Evolutionary conservation across 2,113 vertebrate genomes (phyloP), one percentile per base, ranked within the genome.

Genomic region (Xenopus tropicalis): DNA sequence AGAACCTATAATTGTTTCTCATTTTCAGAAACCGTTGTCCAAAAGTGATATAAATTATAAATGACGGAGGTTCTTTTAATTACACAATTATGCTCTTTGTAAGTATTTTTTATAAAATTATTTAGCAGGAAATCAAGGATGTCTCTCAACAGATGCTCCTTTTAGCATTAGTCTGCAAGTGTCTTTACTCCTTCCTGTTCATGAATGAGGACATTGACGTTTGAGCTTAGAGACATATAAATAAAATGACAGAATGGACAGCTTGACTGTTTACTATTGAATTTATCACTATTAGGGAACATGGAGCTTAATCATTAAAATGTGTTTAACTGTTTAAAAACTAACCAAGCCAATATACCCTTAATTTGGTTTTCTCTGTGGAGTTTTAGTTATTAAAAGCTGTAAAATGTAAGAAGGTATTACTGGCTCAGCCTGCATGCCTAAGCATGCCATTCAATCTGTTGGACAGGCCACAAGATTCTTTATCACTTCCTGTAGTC

Each of bases 201-300:
- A 74, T 74, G 56, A 74, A 67, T 67, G 20, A 37, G 43, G 17
- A 42, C 63, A 67, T 74, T 74, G 64, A 74, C 29, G n/a, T n/a
- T n/a, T n/a, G 25, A 65, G 43, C 14, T 14, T 13, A 37, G 37
- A 65, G 61, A 64, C 44, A 63, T 51, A 29, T 51, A 61, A 21
- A 70, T 58, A 16, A 43, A 59, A 44, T 58, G 12, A 22, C 22
- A 44, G n/a, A 22, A 67, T 24, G 21, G 22, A 8, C 22, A 5
- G 11, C n/a, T 14, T 67, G 65, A 29, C 46, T 4, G 17, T 11
- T 21, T 14, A 54, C 46, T n/a, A 11, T 21, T 68, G 52, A 20
- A 25, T 29, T 9, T 24, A 16, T 37, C 5, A 25, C 8, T 12
- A 63, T 16, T 42, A 42, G 20, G 61, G 0, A 19, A 12, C 2